Evolutionary conservation across 1,140 invertebrate species (phyloP).

Genomic region (Frieseomelitta varia): DNA sequence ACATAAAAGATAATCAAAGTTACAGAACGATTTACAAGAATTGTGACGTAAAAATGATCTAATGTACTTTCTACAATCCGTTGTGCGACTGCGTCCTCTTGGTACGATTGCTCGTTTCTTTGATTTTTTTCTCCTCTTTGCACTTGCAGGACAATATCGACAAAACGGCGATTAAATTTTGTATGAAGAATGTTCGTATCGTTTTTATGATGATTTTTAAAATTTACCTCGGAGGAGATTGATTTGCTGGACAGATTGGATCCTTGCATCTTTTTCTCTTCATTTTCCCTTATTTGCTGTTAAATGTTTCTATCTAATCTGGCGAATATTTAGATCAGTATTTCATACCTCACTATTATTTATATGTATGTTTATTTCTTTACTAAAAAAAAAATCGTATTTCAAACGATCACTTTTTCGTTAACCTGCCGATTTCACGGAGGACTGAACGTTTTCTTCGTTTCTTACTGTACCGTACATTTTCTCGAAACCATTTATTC

Average conservation of each 20-base stretch:
- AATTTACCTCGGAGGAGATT: not conserved
- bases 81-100: not conserved
- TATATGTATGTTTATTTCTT: not conserved
- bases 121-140: not conserved
- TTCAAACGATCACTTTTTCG: not conserved
- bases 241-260: constrained; percentile 30
- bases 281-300: constrained; percentile 20
- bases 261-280: constrained; percentile 10
- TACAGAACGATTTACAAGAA: not conserved
- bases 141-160: not conserved
- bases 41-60: not conserved
- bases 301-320: not conserved
- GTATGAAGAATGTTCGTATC: not conserved
- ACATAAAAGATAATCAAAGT: not conserved
- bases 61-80: constrained; percentile 1
- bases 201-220: not conserved
- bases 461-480: not conserved
- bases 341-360: not conserved
- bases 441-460: not conserved
- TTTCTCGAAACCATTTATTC: not conserved
- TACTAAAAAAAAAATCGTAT: no score
- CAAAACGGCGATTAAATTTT: not conserved
- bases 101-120: not conserved
- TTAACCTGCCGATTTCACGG: constrained; percentile 13
- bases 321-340: not conserved